These are phyloP conservation scores for Meloidogyne hapla DNA, from an alignment of 1,140 invertebrate species.

Conservation along the genomic window DNA sequence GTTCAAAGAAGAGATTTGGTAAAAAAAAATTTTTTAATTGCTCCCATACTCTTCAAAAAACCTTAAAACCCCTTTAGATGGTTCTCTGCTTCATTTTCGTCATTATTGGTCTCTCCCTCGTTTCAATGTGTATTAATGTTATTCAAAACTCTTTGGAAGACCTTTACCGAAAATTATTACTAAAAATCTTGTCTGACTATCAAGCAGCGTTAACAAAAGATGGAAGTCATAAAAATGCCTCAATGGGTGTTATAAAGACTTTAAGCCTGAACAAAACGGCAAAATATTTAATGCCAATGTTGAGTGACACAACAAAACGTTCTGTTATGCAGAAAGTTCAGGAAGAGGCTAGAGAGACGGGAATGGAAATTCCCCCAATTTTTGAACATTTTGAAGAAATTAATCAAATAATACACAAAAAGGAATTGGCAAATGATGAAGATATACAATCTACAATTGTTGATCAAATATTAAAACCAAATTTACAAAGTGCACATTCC, in stretches of 20 bases:
- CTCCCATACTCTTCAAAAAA: background rate
- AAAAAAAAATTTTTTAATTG: background rate
- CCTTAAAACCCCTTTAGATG: conserved; percentile 40
- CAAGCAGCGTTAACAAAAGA: conserved; percentile 62
- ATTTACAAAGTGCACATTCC: conserved; percentile 25
- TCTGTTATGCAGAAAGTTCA: conserved; percentile 61
- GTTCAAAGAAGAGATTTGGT: conserved; percentile 52
- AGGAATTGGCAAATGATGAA: conserved; percentile 38
- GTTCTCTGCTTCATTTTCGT: conserved; percentile 62
- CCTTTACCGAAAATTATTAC: conserved; percentile 54
- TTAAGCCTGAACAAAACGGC: conserved; percentile 59
- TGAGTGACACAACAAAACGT: conserved; percentile 52
- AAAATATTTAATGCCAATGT: conserved; percentile 58
- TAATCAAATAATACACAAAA: conserved; percentile 19
- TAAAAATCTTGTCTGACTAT: conserved; percentile 61
- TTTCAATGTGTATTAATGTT: conserved; percentile 61
- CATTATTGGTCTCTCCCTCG: conserved; percentile 61
- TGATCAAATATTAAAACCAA: conserved; percentile 47
- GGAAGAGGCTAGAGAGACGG: conserved; percentile 61
- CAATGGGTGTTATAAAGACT: conserved; percentile 62
- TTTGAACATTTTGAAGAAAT: conserved; percentile 55
- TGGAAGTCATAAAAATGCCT: conserved; percentile 57
- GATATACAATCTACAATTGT: conserved; percentile 43
- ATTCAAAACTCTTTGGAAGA: conserved; percentile 62
- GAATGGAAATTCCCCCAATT: conserved; percentile 61